Evolutionary conservation across 2,888 invertebrate species (phyloP), one percentile per base, ranked within the genome.

Genomic region (Anthrax anthrax): DNA sequence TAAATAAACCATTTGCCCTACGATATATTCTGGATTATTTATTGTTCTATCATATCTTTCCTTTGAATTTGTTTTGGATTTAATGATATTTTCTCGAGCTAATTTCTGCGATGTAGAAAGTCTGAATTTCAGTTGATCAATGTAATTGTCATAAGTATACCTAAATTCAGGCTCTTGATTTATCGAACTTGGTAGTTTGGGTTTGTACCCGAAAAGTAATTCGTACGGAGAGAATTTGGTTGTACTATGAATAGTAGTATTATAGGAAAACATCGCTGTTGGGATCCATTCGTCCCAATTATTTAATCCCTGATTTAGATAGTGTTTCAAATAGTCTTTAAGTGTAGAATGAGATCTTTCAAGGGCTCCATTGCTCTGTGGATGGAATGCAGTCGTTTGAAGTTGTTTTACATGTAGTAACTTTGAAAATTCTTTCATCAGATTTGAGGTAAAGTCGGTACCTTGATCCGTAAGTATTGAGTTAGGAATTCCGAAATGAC

Each of bases 261-360:
- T 46, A 29, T 46, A 46, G 12, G 32, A 34, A 38, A 46, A 46
- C 42, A 42, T 46, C 13, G 46, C 42, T 14, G n/a, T 23, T 4
- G 42, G 32, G 16, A 46, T 29, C 10, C 19, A 19, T 19, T 18
- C 17, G 19, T 45, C 13, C 23, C 39, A 14, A 16, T 34, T 36
- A 41, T 41, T 42, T 34, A 34, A 34, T n/a, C 19, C 14, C 2
- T 6, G 2, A 16, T 43, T 43, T 3, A 43, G 18, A 46, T 54
- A 63, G 46, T 60, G 57, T 47, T 57, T 57, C 4, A 63, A 27
- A 45, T 58, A 59, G 17, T 60, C 57, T 14, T 53, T 55, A 34
- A 63, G 36, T 2, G 60, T 59, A 13, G 51, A 42, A 46, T 65
- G 60, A 23, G 52, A 55, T 23, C 62, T 47, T 49, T 62, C 62